phyloP scores from a whole-genome alignment of 2,797 vertebrate genomes.

The Ctenopoma multispine region DNA sequence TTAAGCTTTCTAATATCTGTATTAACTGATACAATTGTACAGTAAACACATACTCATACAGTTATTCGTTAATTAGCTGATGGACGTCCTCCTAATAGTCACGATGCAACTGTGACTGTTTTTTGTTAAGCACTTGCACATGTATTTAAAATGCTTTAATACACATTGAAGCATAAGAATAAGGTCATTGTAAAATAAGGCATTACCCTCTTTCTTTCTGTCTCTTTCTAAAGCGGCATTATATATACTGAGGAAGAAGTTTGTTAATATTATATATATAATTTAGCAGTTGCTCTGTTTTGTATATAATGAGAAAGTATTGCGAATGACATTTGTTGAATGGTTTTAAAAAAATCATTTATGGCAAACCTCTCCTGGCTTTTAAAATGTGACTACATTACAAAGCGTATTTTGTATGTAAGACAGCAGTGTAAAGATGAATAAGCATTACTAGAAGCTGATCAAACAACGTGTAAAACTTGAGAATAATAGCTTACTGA shows the following conservation, averaged over 20 bases:
- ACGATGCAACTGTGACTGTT: slow-evolving; percentile 4
- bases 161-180: slow-evolving; percentile 44
- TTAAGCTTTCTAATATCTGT: slow-evolving; percentile 47
- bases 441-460: slow-evolving; percentile 89
- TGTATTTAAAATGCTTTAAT: slow-evolving; percentile 52
- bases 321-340: slow-evolving; percentile 90
- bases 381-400: slow-evolving; percentile 81
- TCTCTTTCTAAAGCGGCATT: slow-evolving; percentile 80
- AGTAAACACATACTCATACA: slow-evolving; percentile 50
- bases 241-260: slow-evolving; percentile 83
- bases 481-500: slow-evolving; percentile 87
- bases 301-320: slow-evolving; percentile 96
- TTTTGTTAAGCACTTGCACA: slow-evolving; percentile 55
- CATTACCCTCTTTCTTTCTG: slow-evolving; percentile 41
- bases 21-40: slow-evolving; percentile 44
- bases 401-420: slow-evolving; percentile 84
- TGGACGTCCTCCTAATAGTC: slow-evolving; percentile 31
- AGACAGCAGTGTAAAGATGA: slow-evolving; percentile 73
- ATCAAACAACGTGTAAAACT: slow-evolving; percentile 87
- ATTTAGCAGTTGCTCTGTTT: slow-evolving; percentile 89
- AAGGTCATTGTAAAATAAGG: slow-evolving; percentile 59
- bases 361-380: slow-evolving; percentile 74
- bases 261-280: slow-evolving; percentile 98
- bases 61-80: slow-evolving; percentile 23
- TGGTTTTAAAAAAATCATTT: slow-evolving; percentile 75